phyloP scores from a whole-genome alignment of 2,113 vertebrate genomes.

The Erythrocercus mccallii region DNA sequence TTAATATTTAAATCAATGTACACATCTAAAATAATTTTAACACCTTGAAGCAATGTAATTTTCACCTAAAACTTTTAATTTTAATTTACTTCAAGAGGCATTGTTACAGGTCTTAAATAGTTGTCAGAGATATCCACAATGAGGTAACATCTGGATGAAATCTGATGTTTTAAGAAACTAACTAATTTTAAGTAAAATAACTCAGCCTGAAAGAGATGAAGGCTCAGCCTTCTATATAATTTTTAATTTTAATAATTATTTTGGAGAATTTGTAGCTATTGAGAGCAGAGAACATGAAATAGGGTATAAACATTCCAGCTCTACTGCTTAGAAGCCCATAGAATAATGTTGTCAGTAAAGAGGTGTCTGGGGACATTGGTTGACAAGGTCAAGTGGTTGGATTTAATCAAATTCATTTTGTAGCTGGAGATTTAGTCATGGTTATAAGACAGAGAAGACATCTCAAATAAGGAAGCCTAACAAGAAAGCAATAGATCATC shows the following conservation, averaged over 20 bases:
- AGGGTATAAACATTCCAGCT: neutral
- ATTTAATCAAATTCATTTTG: slow-evolving; percentile 67
- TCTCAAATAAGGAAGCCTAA: slow-evolving; percentile 39
- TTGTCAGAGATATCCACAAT: neutral
- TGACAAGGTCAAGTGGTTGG: slow-evolving; percentile 50
- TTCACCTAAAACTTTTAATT: neutral
- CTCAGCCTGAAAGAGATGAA: neutral
- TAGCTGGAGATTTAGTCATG: slow-evolving; percentile 36
- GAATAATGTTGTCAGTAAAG: slow-evolving; percentile 24
- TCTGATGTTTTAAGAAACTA: neutral
- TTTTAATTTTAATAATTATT: neutral
- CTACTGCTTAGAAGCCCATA: neutral
- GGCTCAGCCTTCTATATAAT: neutral
- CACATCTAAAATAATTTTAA: neutral
- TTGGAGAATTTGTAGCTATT: neutral
- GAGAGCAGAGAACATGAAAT: neutral
- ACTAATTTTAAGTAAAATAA: neutral
- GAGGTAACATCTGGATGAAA: neutral
- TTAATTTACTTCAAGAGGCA: neutral
- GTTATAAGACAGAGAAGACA: slow-evolving; percentile 33
- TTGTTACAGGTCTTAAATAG: neutral
- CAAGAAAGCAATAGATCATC: slow-evolving; percentile 22
- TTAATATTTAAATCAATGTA: neutral
- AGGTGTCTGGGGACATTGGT: neutral
- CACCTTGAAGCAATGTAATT: neutral